A percentile compares a stretch with the other conserved stretches of the same genome.
Evolutionary conservation across 92 coral and sea anemone genomes (phyloP).

Genomic region (Phymanthus crucifer): DNA sequence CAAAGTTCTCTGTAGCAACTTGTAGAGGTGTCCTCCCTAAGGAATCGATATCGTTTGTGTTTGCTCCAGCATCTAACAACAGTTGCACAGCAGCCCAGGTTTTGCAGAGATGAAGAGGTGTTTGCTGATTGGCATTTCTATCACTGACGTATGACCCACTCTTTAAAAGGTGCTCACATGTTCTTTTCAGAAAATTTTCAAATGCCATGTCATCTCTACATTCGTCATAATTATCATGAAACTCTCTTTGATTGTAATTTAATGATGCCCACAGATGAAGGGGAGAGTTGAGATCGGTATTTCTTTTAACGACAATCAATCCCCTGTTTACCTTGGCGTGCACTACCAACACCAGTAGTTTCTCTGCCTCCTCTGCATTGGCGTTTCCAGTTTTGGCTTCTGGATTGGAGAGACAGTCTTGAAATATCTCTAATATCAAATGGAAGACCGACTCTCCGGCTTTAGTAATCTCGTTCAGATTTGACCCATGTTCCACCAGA

Average conservation of each 20-base stretch:
- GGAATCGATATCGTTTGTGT: too few relatives aligned
- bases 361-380: not conserved
- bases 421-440: not conserved
- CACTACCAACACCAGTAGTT: not conserved
- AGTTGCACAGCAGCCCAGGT: too few relatives aligned
- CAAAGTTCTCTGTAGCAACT: not conserved
- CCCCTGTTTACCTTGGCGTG: not conserved
- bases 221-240: too few relatives aligned
- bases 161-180: too few relatives aligned
- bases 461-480: not conserved
- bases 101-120: too few relatives aligned
- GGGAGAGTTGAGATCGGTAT: not conserved
- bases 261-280: too few relatives aligned
- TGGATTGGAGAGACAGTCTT: not conserved
- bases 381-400: not conserved
- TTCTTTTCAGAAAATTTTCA: too few relatives aligned
- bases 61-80: not conserved
- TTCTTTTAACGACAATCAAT: not conserved
- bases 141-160: too few relatives aligned
- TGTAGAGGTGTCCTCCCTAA: not conserved
- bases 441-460: not conserved
- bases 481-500: not conserved
- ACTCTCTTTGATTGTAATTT: not conserved
- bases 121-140: constrained; percentile 24
- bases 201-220: too few relatives aligned